Evolutionary conservation across 2,113 vertebrate species (phyloP).

Genomic region (Camarhynchus parvulus): DNA sequence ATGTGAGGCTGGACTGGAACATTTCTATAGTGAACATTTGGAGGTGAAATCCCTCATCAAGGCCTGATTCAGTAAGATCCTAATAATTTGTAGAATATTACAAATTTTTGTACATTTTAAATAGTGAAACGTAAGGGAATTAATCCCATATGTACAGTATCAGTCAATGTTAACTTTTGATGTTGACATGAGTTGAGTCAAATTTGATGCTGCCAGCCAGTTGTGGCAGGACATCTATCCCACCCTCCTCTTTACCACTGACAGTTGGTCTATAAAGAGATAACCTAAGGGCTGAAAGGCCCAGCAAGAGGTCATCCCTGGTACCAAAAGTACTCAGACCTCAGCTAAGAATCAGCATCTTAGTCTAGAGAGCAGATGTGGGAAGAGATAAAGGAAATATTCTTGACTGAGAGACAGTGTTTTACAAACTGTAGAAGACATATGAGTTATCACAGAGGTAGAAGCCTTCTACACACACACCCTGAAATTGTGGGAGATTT

Average conservation of each 20-base stretch:
- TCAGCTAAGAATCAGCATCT: neutral
- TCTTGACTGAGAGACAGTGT: neutral
- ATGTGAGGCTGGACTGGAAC: neutral
- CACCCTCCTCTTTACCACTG: neutral
- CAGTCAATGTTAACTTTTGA: neutral
- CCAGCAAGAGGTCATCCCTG: neutral
- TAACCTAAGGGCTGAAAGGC: neutral
- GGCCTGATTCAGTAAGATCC: neutral
- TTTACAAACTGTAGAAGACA: neutral
- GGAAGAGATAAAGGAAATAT: neutral
- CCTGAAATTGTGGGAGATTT: neutral
- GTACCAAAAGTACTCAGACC: neutral
- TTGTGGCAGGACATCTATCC: neutral
- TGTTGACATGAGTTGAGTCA: neutral
- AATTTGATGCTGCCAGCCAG: neutral
- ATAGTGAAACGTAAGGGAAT: neutral
- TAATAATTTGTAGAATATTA: neutral
- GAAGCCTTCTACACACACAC: neutral
- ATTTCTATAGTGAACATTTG: neutral
- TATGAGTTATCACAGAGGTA: neutral
- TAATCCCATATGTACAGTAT: neutral
- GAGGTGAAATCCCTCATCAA: neutral
- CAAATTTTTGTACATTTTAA: neutral
- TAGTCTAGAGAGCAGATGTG: neutral
- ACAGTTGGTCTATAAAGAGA: neutral